Evolutionary conservation across 2,797 vertebrate species (phyloP).

Genomic region (Acanthiza pusilla): DNA sequence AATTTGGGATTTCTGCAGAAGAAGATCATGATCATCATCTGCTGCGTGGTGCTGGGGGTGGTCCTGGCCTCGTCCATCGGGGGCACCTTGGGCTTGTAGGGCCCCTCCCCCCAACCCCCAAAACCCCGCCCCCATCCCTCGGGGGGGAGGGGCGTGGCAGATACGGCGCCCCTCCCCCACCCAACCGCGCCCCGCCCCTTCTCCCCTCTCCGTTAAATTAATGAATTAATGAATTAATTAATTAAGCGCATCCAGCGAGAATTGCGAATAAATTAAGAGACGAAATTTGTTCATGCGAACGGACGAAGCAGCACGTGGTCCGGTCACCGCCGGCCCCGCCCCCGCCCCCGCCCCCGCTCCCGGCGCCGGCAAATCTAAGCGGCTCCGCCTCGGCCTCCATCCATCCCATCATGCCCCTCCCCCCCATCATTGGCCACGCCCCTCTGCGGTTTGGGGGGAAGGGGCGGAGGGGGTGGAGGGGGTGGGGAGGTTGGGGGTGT

Average conservation of each 20-base stretch:
- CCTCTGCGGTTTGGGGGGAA: background rate
- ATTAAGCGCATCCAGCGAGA: too few species aligned
- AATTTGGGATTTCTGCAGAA: conserved; percentile 72
- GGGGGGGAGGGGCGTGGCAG: too few species aligned
- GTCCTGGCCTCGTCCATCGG: conserved; percentile 92
- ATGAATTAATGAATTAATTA: too few species aligned
- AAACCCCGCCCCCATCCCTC: too few species aligned
- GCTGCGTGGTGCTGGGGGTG: conserved; percentile 93
- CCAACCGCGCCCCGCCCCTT: background rate
- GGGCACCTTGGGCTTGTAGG: conserved; percentile 91
- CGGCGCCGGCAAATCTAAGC: background rate
- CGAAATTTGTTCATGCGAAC: too few species aligned
- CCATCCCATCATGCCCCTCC: background rate
- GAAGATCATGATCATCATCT: conserved; percentile 98
- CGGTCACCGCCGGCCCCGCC: too few species aligned
- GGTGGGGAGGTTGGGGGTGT: background rate
- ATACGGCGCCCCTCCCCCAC: background rate
- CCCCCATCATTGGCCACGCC: background rate
- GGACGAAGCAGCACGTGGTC: too few species aligned
- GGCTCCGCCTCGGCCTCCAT: background rate
- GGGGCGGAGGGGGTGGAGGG: too few species aligned
- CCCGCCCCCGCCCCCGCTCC: too few species aligned
- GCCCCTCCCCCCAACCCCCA: background rate
- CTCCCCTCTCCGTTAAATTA: too few species aligned
- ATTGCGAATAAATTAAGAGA: too few species aligned